phyloP scores from a whole-genome alignment of 92 coral and sea anemone species.

The Epizoanthus rinbou region DNA sequence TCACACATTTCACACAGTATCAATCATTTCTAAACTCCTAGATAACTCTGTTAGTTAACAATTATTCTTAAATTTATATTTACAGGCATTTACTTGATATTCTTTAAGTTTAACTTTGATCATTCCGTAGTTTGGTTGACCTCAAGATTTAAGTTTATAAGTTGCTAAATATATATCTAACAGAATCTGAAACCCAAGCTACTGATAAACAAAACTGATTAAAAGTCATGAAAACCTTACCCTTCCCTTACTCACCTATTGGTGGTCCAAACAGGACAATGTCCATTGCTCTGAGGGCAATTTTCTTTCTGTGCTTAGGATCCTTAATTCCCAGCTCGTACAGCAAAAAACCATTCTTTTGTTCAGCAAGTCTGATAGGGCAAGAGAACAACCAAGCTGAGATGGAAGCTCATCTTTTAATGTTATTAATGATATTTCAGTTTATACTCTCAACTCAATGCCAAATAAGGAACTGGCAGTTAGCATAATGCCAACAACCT shows the following conservation, averaged over 20 bases:
- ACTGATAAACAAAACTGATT: neutral
- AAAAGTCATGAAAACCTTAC: neutral
- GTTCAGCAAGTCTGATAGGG: conserved; percentile 77
- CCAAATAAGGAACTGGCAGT: conserved; percentile 24
- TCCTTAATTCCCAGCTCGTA: conserved; percentile 80
- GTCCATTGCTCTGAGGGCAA: conserved; percentile 96
- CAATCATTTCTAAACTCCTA: no score
- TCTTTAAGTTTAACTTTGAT: no score
- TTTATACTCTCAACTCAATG: conserved; percentile 9
- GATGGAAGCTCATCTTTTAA: neutral
- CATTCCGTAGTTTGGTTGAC: no score
- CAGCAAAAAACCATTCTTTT: conserved; percentile 79
- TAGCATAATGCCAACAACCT: conserved; percentile 27
- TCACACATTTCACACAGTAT: no score
- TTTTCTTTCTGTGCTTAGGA: conserved; percentile 92
- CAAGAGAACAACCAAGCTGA: conserved; percentile 25
- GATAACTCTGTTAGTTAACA: no score
- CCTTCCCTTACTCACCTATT: conserved; percentile 42
- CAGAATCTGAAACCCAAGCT: neutral
- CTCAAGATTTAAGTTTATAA: no score
- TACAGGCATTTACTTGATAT: no score
- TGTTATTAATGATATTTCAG: conserved; percentile 32
- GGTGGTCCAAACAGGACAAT: conserved; percentile 96
- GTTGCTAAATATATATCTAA: no score
- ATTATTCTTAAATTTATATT: no score